Evolutionary conservation across 64 coral and sea anemone genomes (phyloP).

Genomic region (Acropora tenuis): DNA sequence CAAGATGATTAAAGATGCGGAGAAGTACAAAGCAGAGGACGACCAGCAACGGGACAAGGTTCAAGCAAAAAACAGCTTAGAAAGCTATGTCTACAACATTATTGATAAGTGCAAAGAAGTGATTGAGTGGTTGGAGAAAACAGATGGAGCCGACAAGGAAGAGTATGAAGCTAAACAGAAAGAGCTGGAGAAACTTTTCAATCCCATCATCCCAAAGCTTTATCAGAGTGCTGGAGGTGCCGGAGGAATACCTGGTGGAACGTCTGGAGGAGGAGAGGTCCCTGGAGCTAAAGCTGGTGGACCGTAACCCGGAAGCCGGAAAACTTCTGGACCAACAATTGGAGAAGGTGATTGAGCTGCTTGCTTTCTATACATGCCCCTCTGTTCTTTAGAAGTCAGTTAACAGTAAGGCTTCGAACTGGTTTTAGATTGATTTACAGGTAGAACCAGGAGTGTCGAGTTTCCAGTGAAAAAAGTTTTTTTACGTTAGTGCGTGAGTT

Average conservation of each 20-base stretch:
- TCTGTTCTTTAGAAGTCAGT: too few relatives aligned
- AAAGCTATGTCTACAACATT: constrained; percentile 67
- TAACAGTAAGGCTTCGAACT: too few relatives aligned
- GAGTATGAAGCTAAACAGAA: constrained; percentile 55
- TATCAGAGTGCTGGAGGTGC: constrained; percentile 59
- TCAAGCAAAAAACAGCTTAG: constrained; percentile 58
- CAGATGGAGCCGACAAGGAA: constrained; percentile 18
- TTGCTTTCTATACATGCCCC: too few relatives aligned
- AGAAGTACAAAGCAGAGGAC: constrained; percentile 59
- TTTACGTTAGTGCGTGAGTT: too few relatives aligned
- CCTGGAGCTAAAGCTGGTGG: constrained; percentile 22
- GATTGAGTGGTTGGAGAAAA: constrained; percentile 51
- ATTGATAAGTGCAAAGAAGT: constrained; percentile 58
- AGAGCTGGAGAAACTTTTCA: constrained; percentile 54
- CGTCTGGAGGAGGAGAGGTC: constrained; percentile 12
- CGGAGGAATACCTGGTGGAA: neutral
- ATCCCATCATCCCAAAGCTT: constrained; percentile 65
- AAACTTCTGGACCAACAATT: constrained; percentile 69
- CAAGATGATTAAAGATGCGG: constrained; percentile 62
- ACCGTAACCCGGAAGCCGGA: neutral
- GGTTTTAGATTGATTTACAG: too few relatives aligned
- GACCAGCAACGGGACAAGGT: constrained; percentile 49
- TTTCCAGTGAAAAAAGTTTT: too few relatives aligned
- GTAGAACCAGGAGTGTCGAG: too few relatives aligned
- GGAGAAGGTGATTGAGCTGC: constrained; percentile 71